Evolutionary conservation across 2,113 vertebrate species (phyloP), one percentile per base, ranked within the genome.

Genomic region (Semicossyphus pulcher): DNA sequence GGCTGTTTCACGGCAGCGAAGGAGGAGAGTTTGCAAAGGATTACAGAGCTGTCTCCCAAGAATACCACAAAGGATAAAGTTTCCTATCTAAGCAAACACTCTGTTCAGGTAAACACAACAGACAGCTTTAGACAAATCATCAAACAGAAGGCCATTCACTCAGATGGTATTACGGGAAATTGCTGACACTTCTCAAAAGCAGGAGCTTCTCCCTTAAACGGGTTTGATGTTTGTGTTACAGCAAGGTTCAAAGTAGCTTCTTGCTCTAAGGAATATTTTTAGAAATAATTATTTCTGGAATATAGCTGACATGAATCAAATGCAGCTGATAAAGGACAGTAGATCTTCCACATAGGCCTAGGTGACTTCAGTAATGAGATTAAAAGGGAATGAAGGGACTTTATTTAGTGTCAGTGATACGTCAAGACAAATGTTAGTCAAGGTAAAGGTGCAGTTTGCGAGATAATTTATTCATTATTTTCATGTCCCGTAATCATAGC

Each of bases 281-380:
- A 87, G 72, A 37, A 28, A 16, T 2, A 42, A 67, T 80, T 87
- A 86, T 82, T 79, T 75, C 6, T 66, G 58, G 69, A 47, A 58
- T 56, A 31, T 49, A n/a, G n/a, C n/a, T n/a, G n/a, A 31, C 34
- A 56, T 9, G 10, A 59, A 65, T 67, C 29, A 57, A 10, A 56
- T 47, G 64, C 41, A 42, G 42, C 37, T 45, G 28, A 83, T 69
- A 10, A 3, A 28, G 4, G 10, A 31, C 28, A 11, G 25, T 28
- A 36, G 5, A 34, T 10, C 8, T 32, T 70, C n/a, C 23, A n/a
- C 18, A 32, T 12, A 23, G 26, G 47, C 67, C 29, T 44, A 2
- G 0, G 37, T 8, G 26, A 41, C 53, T 52, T 34, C 4, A 42
- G 37, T n/a, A 59, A 6, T 34, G 23, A 39, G 14, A 47, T 9